Evolutionary conservation across 2,113 vertebrate species (phyloP).

Genomic region (Ptilonorhynchus violaceus): DNA sequence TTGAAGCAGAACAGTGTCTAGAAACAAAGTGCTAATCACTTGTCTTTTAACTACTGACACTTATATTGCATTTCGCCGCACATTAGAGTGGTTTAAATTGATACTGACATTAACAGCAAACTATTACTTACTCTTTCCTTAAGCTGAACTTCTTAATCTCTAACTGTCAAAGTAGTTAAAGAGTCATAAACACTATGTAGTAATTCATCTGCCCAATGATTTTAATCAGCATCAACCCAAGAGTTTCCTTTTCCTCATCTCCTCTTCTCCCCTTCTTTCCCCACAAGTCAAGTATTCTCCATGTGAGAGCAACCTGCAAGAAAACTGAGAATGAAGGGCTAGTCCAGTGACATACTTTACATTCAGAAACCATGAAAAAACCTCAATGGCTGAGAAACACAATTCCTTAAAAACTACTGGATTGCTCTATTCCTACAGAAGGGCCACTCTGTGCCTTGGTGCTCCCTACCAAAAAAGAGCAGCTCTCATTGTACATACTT

Average conservation of each 20-base stretch:
- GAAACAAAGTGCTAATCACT: background rate
- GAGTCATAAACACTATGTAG: background rate
- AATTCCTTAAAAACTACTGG: background rate
- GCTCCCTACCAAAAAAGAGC: background rate
- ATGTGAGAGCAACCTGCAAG: conserved; percentile 1
- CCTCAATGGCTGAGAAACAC: background rate
- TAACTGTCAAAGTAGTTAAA: conserved; percentile 17
- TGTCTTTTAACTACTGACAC: background rate
- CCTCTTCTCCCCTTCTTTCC: conserved; percentile 16
- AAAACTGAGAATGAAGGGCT: conserved; percentile 20
- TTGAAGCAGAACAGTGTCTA: background rate
- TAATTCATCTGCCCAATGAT: conserved; percentile 4
- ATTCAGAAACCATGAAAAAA: background rate
- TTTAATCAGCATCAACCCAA: conserved; percentile 15
- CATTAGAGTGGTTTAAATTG: background rate
- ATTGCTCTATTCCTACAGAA: background rate
- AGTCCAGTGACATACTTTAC: background rate
- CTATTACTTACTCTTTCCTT: conserved; percentile 36
- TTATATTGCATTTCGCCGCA: background rate
- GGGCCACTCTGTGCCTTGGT: background rate
- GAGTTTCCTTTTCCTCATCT: conserved; percentile 15
- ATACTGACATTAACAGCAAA: background rate
- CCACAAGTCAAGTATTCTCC: background rate
- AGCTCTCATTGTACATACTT: background rate
- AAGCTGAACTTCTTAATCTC: conserved; percentile 16